Evolutionary conservation across 2,888 invertebrate genomes (phyloP).

Genomic region (Cybosia mesomella): DNA sequence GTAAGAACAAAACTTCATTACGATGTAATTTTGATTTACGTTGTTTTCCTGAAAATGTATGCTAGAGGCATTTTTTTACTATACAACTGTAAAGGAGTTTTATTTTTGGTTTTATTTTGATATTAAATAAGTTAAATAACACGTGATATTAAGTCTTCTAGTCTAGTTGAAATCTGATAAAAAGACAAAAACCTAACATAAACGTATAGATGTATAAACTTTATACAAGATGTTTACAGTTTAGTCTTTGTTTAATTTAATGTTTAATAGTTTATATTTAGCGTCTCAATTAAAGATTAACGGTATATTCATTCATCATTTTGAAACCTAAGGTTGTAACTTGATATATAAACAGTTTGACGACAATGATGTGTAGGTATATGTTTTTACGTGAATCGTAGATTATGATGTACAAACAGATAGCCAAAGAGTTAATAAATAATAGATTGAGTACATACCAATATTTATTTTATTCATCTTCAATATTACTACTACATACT

Average conservation of each 20-base stretch:
- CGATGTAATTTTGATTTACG: neutral
- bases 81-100: neutral
- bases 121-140: conserved; percentile 12
- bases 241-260: conserved; percentile 40
- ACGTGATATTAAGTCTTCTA: conserved; percentile 16
- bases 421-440: conserved; percentile 80
- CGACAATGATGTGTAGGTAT: conserved; percentile 78
- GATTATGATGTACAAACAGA: conserved; percentile 82
- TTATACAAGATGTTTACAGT: conserved; percentile 8
- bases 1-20: conserved; percentile 4
- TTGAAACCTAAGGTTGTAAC: conserved; percentile 85
- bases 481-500: neutral
- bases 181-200: neutral
- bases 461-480: conserved; percentile 47
- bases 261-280: conserved; percentile 52
- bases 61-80: neutral
- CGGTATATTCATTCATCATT: conserved; percentile 69
- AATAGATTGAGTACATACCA: conserved; percentile 73
- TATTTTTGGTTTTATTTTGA: neutral
- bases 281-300: conserved; percentile 47
- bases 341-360: conserved; percentile 80
- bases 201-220: conserved; percentile 4
- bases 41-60: neutral
- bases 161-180: conserved; percentile 11
- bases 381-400: conserved; percentile 85